Evolutionary conservation across 2,113 vertebrate species (phyloP).

Genomic region (rabbit (Oryctolagus cuniculus)): mOryCun1.1 NC_091443.1:42968001-42968500

Average conservation of each 20-base stretch:
- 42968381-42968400: too few relatives aligned
- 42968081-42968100: neutral
- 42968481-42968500: neutral
- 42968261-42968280: too few relatives aligned
- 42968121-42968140: too few relatives aligned
- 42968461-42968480: neutral
- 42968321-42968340: too few relatives aligned
- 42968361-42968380: neutral
- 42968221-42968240: too few relatives aligned
- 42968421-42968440: neutral
- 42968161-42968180: too few relatives aligned
- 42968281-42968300: too few relatives aligned
- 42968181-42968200: too few relatives aligned
- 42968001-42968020: neutral
- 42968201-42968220: too few relatives aligned
- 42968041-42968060: neutral
- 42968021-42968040: neutral
- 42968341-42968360: neutral
- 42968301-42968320: too few relatives aligned
- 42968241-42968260: too few relatives aligned
- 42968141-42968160: too few relatives aligned
- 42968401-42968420: neutral
- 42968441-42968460: slow-evolving; percentile 1
- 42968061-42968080: neutral
- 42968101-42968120: neutral